Evolutionary conservation across 2,113 vertebrate genomes (phyloP), one percentile per base, ranked within the genome.

Genomic region (Solea senegalensis): DNA sequence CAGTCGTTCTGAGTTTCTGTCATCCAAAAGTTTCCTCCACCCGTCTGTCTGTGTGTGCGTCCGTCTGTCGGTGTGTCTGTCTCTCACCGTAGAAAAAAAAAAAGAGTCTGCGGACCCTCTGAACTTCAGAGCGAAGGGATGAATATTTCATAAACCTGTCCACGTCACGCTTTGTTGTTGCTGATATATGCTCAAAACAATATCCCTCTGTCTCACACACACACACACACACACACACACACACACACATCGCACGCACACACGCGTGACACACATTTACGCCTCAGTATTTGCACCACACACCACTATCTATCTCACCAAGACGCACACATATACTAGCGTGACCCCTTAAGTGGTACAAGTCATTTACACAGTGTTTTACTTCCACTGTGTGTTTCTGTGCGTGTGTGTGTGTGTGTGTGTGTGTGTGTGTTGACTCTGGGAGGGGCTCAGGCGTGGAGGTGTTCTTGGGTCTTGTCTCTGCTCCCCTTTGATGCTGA

Each of bases 401-500:
- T 76, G 0, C 57, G 1, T 83, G 40, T 70, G 53, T 84, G 45
- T 76, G 60, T 76, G 7, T 73, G 51, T 58, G 1, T 76, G 16
- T 70, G 53, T 84, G 45, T 76, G 60, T 76, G 7, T 73, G 51
- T 58, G 1, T 76, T 14, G 34, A 34, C 3, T 3, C 34, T 0
- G 61, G 52, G 34, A 9, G 54, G 74, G 60, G 67, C 62, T 34
- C 76, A 59, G 71, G 72, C 71, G 62, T 67, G 0, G 82, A 84
- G 80, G 77, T 82, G 73, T 84, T 88, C 78, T 81, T 48, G 76
- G 75, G 62, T 80, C 85, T 74, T 82, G 86, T 88, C 86, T 88
- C 86, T 88, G 68, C 80, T 69, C 66, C 67, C 68, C 74, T 88
- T 78, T 85, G 86, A 80, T 78, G 83, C 86, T 90, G 89, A 89